A percentile compares a stretch with the other conserved stretches of the same genome.
These are phyloP conservation scores for Beris morrisii DNA, from an alignment of 2,888 invertebrate genomes.

Conservation along the genomic window DNA sequence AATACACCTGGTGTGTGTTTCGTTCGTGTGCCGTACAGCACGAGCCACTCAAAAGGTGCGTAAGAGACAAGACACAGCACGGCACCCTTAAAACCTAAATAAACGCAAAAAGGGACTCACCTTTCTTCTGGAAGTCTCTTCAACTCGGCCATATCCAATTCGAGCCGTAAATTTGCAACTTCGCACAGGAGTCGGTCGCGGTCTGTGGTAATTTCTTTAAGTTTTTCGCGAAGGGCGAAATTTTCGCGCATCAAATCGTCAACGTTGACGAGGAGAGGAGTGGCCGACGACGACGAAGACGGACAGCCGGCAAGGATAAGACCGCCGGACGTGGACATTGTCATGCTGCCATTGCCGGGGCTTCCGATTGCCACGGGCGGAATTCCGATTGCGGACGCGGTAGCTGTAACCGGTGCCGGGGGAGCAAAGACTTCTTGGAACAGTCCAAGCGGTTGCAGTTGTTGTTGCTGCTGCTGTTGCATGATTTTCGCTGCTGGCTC, in stretches of 20 bases:
- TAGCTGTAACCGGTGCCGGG: background rate
- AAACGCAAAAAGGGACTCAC: constrained; percentile 44
- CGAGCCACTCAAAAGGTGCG: no score
- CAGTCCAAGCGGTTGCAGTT: background rate
- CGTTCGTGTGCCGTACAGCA: no score
- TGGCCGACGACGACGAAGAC: constrained; percentile 3
- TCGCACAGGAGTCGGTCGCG: constrained; percentile 54
- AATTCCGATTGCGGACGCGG: background rate
- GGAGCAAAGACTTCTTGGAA: background rate
- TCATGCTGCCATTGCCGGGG: constrained; percentile 12
- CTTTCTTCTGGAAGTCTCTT: constrained; percentile 54
- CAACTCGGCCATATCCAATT: constrained; percentile 55
- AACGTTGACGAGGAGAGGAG: constrained; percentile 38
- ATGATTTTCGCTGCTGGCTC: background rate
- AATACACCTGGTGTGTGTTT: no score
- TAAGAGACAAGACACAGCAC: no score
- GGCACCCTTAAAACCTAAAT: no score
- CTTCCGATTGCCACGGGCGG: constrained; percentile 3
- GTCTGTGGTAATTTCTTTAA: constrained; percentile 51
- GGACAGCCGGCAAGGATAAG: background rate
- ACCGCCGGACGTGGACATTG: background rate
- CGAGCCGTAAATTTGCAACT: constrained; percentile 54
- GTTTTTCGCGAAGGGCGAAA: constrained; percentile 48
- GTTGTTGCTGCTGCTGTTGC: background rate
- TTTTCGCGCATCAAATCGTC: constrained; percentile 53